Conservation (phyloP, 2,888 invertebrate species). For the Chaitophorus viminalis region DNA sequence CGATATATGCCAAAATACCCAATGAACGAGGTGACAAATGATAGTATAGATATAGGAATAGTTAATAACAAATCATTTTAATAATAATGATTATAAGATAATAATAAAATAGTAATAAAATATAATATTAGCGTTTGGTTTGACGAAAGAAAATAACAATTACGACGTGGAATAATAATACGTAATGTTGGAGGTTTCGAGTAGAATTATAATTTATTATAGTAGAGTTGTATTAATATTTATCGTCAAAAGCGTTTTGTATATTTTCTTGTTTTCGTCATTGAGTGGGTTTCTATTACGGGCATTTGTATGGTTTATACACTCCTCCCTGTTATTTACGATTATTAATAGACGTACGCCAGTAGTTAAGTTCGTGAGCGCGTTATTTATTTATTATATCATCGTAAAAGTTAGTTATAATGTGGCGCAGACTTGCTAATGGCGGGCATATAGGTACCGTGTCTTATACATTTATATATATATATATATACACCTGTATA, state of each 20-base stretch:
- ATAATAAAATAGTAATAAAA: no score
- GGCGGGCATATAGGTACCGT: not conserved
- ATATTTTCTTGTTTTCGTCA: constrained; percentile 7
- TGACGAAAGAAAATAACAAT: no score
- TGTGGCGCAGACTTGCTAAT: not conserved
- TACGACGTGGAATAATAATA: not conserved
- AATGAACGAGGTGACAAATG: no score
- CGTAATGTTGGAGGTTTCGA: not conserved
- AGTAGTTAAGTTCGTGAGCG: constrained; percentile 9
- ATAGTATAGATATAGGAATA: no score
- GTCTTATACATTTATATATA: not conserved
- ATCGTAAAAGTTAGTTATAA: not conserved
- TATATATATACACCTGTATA: no score
- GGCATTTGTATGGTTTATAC: not conserved
- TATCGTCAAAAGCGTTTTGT: constrained; percentile 1
- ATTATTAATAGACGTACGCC: not conserved
- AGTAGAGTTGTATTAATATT: not conserved
- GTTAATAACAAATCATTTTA: no score
- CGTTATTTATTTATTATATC: constrained; percentile 10
- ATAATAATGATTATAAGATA: no score
- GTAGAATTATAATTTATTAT: not conserved
- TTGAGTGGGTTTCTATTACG: not conserved
- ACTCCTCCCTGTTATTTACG: not conserved
- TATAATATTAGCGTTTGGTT: no score
- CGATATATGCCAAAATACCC: no score